Evolutionary conservation across 2,797 vertebrate genomes (phyloP).

Genomic region (Denticeps clupeoides): DNA sequence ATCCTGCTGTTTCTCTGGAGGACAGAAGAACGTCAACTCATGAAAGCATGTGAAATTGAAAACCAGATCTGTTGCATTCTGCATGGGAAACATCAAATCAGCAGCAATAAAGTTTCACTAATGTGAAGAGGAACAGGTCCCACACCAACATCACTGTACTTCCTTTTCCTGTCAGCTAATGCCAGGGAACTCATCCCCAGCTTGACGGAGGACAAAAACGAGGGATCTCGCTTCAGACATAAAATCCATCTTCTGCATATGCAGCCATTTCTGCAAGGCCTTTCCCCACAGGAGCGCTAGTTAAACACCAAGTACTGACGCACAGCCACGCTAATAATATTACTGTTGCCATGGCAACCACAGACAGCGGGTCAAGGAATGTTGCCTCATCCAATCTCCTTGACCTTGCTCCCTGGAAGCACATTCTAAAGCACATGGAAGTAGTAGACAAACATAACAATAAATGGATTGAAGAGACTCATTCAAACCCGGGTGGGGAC

Average conservation of each 20-base stretch:
- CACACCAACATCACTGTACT: slow-evolving; percentile 49
- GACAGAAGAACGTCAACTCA: no score
- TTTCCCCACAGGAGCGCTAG: slow-evolving; percentile 42
- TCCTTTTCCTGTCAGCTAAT: slow-evolving; percentile 50
- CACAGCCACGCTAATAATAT: slow-evolving; percentile 45
- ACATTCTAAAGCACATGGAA: neutral
- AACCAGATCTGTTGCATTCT: no score
- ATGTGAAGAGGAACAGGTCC: no score
- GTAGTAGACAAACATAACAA: neutral
- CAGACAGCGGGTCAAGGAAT: slow-evolving; percentile 53
- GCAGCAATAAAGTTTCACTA: no score
- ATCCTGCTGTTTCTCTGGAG: slow-evolving; percentile 80
- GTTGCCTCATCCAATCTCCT: slow-evolving; percentile 11
- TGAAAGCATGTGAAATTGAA: no score
- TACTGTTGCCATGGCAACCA: slow-evolving; percentile 47
- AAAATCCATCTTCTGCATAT: slow-evolving; percentile 36
- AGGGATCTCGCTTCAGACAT: no score
- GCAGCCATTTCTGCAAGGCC: slow-evolving; percentile 25
- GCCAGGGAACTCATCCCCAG: slow-evolving; percentile 44
- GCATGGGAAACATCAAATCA: no score
- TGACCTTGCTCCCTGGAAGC: neutral
- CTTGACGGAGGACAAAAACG: slow-evolving; percentile 16
- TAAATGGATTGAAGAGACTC: neutral
- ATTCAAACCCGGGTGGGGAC: no score
- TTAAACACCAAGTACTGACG: slow-evolving; percentile 39